Base-by-base conservation (phyloP, 2,888 invertebrate genomes). In the Caenorhabditis sp. region DNA sequence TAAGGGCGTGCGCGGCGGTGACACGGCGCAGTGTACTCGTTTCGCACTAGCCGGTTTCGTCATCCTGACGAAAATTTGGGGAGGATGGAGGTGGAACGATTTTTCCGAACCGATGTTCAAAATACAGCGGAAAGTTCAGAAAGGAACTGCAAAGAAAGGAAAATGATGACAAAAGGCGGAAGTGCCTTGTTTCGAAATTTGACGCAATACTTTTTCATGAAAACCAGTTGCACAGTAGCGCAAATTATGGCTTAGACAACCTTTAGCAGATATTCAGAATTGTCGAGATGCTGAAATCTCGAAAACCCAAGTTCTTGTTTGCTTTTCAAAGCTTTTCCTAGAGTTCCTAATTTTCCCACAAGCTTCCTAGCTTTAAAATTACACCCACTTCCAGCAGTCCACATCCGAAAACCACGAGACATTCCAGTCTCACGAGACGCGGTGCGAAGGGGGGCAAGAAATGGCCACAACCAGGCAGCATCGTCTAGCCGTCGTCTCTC, bases 401-500 rank as follows among this genome's bases (percentile, higher is more conserved):
- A 41, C 68, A 41, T 30, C 59, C 32, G 9, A 46, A 53, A 61
- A 52, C 13, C 68, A 59, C 68, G 59, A 43, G 58, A 59, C 66
- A 41, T 43, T n/a, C n/a, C n/a, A n/a, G n/a, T 39, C 48, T 68
- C 68, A 68, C 58, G 68, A 68, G 58, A 61, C 61, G 61, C 24
- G 24, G 27, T 30, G 70, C 45, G 59, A 55, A 39, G 59, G 37
- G 46, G 45, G 46, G 50, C 45, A 71, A 71, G 70, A 55, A 61
- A 61, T 71, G 59, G 70, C 32, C n/a, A n/a, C 70, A 59, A 26
- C n/a, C 55, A 35, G 46, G 55, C 35, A 24, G 53, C 61, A 27
- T 56, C 52, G 59, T 45, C 45, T 24, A 20, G 24, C n/a, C 35
- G 39, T 24, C 37, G 55, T 48, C 41, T 45, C n/a, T n/a, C n/a